Conservation (phyloP, 2,797 vertebrate species). For the Halcyon smyrnensis region DNA sequence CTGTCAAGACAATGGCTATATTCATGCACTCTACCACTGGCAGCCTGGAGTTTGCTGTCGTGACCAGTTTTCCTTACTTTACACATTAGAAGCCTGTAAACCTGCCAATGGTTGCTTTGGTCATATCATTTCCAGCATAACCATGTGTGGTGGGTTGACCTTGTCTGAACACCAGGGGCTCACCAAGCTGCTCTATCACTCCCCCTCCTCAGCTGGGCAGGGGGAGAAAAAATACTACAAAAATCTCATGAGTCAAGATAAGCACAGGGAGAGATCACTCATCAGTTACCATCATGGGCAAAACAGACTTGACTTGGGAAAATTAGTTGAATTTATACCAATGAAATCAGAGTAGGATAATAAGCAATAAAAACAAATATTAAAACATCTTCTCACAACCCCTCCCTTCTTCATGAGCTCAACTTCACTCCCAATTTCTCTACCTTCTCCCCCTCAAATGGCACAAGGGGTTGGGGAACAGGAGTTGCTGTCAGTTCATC, state of each 20-base stretch:
- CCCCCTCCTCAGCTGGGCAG: background rate
- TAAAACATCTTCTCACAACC: background rate
- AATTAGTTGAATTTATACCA: background rate
- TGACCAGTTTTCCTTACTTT: background rate
- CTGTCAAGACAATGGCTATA: background rate
- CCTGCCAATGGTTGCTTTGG: background rate
- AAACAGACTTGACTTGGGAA: background rate
- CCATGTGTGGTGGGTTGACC: background rate
- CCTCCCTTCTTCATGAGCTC: background rate
- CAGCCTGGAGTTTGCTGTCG: background rate
- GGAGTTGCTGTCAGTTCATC: background rate
- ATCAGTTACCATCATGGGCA: background rate
- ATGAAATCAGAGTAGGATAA: background rate
- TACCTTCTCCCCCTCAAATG: background rate
- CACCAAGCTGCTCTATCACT: background rate
- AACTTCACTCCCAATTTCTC: background rate
- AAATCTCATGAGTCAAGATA: accelerated
- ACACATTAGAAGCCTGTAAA: background rate
- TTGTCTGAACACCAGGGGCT: background rate
- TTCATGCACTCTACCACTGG: background rate
- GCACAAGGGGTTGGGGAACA: background rate
- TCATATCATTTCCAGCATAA: background rate
- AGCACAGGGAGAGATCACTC: background rate
- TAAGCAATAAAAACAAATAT: background rate
- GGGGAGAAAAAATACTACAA: background rate